Percentiles rank a stretch among this genome's conserved stretches.
phyloP scores from a whole-genome alignment of 2,888 invertebrate species.

The Dynastes grantii region DNA sequence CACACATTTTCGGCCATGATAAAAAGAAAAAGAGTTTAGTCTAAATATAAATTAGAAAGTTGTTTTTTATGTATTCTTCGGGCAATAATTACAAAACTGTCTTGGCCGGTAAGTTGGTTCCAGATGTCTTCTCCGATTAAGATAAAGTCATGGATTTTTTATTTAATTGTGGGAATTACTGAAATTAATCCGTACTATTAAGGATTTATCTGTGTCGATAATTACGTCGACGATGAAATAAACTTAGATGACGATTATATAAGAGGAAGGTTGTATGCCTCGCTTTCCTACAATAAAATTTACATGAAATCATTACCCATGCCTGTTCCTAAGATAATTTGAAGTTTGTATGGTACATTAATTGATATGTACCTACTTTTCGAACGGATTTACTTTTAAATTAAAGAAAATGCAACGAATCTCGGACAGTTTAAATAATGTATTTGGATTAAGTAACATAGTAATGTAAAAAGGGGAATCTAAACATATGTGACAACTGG shows the following conservation, averaged over 20 bases:
- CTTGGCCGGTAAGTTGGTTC: conserved; percentile 25
- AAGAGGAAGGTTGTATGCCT: conserved; percentile 19
- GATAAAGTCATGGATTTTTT: conserved; percentile 42
- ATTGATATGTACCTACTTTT: neutral
- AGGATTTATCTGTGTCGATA: conserved; percentile 32
- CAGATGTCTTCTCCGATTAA: conserved; percentile 44
- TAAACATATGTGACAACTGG: too few relatives aligned
- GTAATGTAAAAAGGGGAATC: too few relatives aligned
- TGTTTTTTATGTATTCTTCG: conserved; percentile 27
- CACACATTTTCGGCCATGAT: conserved; percentile 14
- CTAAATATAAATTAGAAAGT: conserved; percentile 48
- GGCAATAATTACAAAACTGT: conserved; percentile 46
- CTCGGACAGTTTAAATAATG: too few relatives aligned
- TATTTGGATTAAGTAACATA: too few relatives aligned
- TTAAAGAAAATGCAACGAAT: too few relatives aligned
- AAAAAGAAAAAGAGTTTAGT: conserved; percentile 28
- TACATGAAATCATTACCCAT: conserved; percentile 20
- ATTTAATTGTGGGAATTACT: conserved; percentile 46
- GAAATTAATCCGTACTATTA: conserved; percentile 39
- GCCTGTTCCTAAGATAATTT: conserved; percentile 14
- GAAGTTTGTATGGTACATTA: conserved; percentile 13
- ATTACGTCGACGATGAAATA: conserved; percentile 35
- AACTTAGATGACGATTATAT: conserved; percentile 43
- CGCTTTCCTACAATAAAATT: conserved; percentile 37
- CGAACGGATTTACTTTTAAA: conserved; percentile 11